A percentile compares a stretch with the other conserved stretches of the same genome.
phyloP scores from a whole-genome alignment of 1,140 invertebrate genomes.

The Drosophila malerkotliana region DNA sequence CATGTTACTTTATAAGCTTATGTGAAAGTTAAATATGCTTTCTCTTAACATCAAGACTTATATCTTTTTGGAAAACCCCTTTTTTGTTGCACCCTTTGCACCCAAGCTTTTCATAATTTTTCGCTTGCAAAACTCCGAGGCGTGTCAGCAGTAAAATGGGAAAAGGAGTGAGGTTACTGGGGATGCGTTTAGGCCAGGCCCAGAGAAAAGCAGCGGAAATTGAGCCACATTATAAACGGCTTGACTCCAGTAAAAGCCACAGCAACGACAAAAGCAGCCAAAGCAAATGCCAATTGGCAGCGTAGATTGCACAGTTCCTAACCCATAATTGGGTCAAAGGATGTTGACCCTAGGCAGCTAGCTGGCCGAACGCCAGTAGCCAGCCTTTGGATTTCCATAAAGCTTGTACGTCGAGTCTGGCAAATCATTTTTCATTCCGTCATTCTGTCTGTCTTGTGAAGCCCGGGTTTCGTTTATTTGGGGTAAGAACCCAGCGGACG shows the following conservation, averaged over 20 bases:
- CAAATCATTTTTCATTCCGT: conserved; percentile 26
- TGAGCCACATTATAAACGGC: conserved; percentile 67
- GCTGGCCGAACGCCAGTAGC: conserved; percentile 27
- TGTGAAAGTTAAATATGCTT: not conserved
- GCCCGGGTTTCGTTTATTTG: conserved; percentile 17
- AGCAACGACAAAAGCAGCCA: conserved; percentile 49
- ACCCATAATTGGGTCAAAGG: conserved; percentile 81
- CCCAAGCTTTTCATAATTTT: conserved; percentile 51
- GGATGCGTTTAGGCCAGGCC: conserved; percentile 57
- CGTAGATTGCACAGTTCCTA: conserved; percentile 51
- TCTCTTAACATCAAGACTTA: not conserved
- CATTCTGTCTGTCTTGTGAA: not conserved
- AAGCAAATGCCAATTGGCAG: conserved; percentile 46
- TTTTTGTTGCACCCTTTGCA: not conserved
- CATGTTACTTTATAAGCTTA: too few relatives aligned
- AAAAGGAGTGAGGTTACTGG: conserved; percentile 8
- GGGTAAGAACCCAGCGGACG: conserved; percentile 18
- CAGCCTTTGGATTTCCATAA: not conserved
- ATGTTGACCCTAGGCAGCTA: conserved; percentile 69
- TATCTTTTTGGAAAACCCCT: not conserved
- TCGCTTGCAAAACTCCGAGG: conserved; percentile 66
- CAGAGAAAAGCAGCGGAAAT: conserved; percentile 66
- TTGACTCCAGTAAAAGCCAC: conserved; percentile 50
- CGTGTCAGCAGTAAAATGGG: conserved; percentile 35
- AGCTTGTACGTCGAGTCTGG: conserved; percentile 45